A percentile compares a stretch with the other conserved stretches of the same genome.
These are phyloP conservation scores for Hylomyscus alleni DNA, from an alignment of 2,797 vertebrate genomes.

Conservation along the genomic window DNA sequence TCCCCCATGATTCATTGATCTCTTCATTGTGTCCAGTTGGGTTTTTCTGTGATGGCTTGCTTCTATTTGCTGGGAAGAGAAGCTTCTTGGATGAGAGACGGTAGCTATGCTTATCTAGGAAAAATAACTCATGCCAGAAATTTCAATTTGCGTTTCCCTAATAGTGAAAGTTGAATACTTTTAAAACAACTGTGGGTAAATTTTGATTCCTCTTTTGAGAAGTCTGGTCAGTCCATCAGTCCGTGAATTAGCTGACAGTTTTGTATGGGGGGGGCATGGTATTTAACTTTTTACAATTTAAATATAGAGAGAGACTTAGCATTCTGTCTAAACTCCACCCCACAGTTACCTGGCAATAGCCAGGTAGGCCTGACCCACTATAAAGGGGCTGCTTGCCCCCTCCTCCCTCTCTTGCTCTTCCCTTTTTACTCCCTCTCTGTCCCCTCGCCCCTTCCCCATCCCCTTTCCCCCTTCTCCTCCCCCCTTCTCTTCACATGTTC, in stretches of 20 bases:
- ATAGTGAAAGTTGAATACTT: neutral
- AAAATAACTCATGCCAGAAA: neutral
- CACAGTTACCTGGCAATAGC: too few relatives aligned
- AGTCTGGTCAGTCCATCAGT: neutral
- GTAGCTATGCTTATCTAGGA: neutral
- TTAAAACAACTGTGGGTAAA: neutral
- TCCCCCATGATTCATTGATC: too few relatives aligned
- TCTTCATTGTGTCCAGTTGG: neutral
- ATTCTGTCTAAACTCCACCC: too few relatives aligned
- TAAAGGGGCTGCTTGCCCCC: too few relatives aligned
- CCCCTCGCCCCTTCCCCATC: too few relatives aligned
- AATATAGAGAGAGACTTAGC: neutral
- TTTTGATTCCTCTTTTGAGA: neutral
- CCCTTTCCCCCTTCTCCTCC: too few relatives aligned
- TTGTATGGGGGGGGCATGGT: neutral
- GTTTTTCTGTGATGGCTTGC: neutral
- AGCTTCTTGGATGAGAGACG: neutral
- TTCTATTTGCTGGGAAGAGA: neutral
- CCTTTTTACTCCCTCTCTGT: too few relatives aligned
- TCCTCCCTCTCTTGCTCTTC: too few relatives aligned
- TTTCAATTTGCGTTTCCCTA: neutral
- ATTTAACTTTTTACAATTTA: neutral
- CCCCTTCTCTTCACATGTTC: too few relatives aligned
- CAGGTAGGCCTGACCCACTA: too few relatives aligned
- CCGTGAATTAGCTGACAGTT: neutral